Conservation (phyloP, 2,888 invertebrate genomes). For the Tachina lurida region DNA sequence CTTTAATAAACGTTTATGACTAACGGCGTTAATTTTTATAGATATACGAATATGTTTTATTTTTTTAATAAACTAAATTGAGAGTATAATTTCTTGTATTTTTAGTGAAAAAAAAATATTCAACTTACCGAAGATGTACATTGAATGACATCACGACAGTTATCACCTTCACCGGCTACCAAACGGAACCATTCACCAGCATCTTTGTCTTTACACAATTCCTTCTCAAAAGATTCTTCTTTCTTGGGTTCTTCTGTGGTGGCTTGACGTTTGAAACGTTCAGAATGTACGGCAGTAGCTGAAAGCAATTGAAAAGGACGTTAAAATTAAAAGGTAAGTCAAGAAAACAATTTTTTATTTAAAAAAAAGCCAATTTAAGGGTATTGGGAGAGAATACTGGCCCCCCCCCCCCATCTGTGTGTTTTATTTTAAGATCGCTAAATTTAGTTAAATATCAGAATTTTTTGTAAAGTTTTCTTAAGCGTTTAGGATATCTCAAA, state of each 20-base stretch:
- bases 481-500: not conserved
- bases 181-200: slow-evolving; percentile 97
- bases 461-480: not conserved
- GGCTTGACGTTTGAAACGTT: slow-evolving; percentile 88
- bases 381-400: no score
- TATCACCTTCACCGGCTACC: slow-evolving; percentile 94
- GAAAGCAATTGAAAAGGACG: not conserved
- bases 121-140: slow-evolving; percentile 94
- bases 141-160: slow-evolving; percentile 97
- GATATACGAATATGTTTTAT: no score
- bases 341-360: not conserved
- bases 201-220: slow-evolving; percentile 96
- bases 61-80: no score
- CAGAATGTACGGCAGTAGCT: slow-evolving; percentile 83
- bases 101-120: slow-evolving; percentile 4
- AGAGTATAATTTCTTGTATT: not conserved
- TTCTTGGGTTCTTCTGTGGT: slow-evolving; percentile 91
- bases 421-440: no score
- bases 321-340: slow-evolving; percentile 14
- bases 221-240: slow-evolving; percentile 93
- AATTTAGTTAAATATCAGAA: no score
- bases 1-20: no score
- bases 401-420: no score
- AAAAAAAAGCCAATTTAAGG: not conserved
- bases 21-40: no score